A percentile compares a stretch with the other conserved stretches of the same genome.
These are phyloP conservation scores for Microcebus murinus DNA, from an alignment of 2,113 vertebrate genomes.

Conservation along the genomic window DNA sequence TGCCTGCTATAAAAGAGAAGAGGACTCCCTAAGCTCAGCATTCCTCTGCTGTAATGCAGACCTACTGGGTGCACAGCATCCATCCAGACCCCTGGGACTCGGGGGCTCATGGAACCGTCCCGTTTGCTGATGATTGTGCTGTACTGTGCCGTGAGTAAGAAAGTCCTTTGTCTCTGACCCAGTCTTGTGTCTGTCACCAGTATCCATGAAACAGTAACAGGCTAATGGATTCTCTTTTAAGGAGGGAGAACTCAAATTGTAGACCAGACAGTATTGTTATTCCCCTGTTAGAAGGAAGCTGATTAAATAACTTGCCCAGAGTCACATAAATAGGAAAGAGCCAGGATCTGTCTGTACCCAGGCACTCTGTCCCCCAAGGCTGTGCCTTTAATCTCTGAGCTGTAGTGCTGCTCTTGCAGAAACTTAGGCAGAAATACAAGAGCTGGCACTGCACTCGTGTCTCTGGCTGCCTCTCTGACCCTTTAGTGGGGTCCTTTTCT, in stretches of 20 bases:
- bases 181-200: not conserved
- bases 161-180: not conserved
- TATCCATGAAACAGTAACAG: not conserved
- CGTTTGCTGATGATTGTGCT: not conserved
- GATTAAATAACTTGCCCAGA: not conserved
- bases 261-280: not conserved
- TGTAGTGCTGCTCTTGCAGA: not conserved
- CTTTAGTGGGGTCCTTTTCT: not conserved
- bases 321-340: not conserved
- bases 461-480: not conserved
- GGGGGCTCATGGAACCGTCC: not conserved
- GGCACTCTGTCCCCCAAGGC: not conserved
- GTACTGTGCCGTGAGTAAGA: accelerated
- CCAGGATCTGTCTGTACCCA: not conserved
- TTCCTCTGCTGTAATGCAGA: not conserved
- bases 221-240: too few species aligned
- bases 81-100: not conserved
- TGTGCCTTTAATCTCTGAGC: not conserved
- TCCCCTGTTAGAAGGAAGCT: not conserved
- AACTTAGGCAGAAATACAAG: too few species aligned
- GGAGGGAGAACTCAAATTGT: not conserved
- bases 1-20: not conserved
- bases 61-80: accelerated
- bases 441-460: not conserved
- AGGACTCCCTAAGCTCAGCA: too few species aligned